phyloP scores from a whole-genome alignment of 2,113 vertebrate genomes.

The Pygoscelis antarcticus region DNA sequence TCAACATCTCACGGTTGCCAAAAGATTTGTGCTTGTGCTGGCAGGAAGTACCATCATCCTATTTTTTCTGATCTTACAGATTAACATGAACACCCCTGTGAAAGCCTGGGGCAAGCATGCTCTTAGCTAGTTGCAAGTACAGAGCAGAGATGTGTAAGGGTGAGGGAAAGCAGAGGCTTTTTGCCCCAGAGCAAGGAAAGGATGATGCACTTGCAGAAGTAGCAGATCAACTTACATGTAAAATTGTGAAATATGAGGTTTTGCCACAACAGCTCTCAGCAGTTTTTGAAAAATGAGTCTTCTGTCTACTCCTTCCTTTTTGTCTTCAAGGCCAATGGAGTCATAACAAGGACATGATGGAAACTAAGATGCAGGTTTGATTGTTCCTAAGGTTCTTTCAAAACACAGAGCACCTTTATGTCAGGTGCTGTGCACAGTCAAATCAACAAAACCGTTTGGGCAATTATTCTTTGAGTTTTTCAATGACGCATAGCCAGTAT shows the following conservation, averaged over 20 bases:
- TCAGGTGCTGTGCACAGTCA: neutral
- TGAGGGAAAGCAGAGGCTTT: neutral
- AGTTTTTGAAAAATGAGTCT: neutral
- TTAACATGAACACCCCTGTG: neutral
- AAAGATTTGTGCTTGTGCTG: neutral
- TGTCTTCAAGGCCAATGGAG: neutral
- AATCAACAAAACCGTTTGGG: neutral
- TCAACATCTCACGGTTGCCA: neutral
- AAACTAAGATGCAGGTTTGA: neutral
- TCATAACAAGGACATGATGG: accelerated
- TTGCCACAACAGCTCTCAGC: neutral
- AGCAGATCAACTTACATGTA: neutral
- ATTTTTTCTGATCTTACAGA: neutral
- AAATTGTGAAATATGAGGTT: neutral
- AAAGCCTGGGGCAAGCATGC: neutral
- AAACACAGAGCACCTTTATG: neutral
- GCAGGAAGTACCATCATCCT: neutral
- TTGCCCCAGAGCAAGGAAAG: neutral
- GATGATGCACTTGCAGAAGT: neutral
- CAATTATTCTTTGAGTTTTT: neutral
- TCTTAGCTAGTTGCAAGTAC: neutral
- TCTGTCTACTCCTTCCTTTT: neutral
- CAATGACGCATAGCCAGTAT: neutral
- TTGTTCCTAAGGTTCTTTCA: neutral
- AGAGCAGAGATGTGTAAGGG: neutral